Percentiles rank a stretch among this genome's conserved stretches.
Evolutionary conservation across 2,797 vertebrate genomes (phyloP).

Genomic region (Staurois parvus): DNA sequence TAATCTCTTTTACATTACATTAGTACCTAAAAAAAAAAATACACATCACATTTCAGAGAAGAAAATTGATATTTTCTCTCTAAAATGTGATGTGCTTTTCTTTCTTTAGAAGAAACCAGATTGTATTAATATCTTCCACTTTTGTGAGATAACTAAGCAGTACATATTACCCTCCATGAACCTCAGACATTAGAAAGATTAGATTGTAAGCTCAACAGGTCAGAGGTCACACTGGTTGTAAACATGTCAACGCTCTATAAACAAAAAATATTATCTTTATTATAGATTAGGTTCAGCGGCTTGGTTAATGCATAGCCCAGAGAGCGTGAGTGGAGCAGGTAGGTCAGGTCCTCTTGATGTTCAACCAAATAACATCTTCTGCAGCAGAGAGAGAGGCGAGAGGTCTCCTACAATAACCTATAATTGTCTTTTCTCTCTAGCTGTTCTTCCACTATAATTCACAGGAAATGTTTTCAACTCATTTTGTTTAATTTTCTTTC

Average conservation of each 20-base stretch:
- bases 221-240: slow-evolving; percentile 38
- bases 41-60: too few species aligned
- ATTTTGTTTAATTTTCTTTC: too few species aligned
- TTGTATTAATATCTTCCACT: not conserved
- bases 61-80: too few species aligned
- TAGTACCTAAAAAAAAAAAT: too few species aligned
- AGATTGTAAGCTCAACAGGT: slow-evolving; percentile 41
- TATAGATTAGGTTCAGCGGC: slow-evolving; percentile 36
- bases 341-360: slow-evolving; percentile 37
- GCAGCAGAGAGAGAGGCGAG: not conserved
- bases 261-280: slow-evolving; percentile 45
- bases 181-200: slow-evolving; percentile 29
- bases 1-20: too few species aligned
- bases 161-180: not conserved
- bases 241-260: slow-evolving; percentile 26
- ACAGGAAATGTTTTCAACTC: too few species aligned
- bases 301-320: slow-evolving; percentile 29
- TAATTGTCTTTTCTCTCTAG: not conserved
- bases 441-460: not conserved
- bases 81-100: too few species aligned
- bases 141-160: not conserved
- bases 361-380: slow-evolving; percentile 45
- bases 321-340: not conserved
- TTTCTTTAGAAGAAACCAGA: not conserved
- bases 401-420: slow-evolving; percentile 7